Conservation (phyloP, 2,888 invertebrate genomes). For the Physocephala rufipes region DNA sequence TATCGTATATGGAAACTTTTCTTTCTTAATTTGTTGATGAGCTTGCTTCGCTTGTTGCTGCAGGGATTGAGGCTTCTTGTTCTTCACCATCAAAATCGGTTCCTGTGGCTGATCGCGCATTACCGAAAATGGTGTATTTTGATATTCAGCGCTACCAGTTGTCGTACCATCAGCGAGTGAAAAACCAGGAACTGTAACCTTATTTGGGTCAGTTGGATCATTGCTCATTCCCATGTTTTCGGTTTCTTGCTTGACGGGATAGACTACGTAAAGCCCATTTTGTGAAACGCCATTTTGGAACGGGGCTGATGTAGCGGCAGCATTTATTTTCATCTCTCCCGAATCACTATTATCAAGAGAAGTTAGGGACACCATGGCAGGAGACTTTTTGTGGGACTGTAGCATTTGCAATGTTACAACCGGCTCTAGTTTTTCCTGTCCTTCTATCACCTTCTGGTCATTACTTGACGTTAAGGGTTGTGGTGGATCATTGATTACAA, state of each 20-base stretch:
- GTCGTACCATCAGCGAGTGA: slow-evolving; percentile 47
- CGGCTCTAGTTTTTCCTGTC: slow-evolving; percentile 65
- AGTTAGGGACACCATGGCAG: slow-evolving; percentile 52
- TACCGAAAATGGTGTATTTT: slow-evolving; percentile 65
- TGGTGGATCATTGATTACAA: slow-evolving; percentile 65
- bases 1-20: slow-evolving; percentile 74
- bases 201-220: slow-evolving; percentile 44
- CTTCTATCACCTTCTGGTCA: slow-evolving; percentile 51
- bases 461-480: slow-evolving; percentile 59
- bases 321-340: slow-evolving; percentile 53
- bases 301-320: slow-evolving; percentile 30
- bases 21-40: slow-evolving; percentile 60
- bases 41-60: slow-evolving; percentile 50
- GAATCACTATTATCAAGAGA: slow-evolving; percentile 59
- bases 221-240: slow-evolving; percentile 31
- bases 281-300: slow-evolving; percentile 45
- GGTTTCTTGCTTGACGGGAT: slow-evolving; percentile 48
- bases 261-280: slow-evolving; percentile 55
- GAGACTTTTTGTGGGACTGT: slow-evolving; percentile 67
- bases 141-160: slow-evolving; percentile 59
- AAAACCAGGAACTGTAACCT: slow-evolving; percentile 45
- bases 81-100: slow-evolving; percentile 65
- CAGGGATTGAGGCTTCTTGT: slow-evolving; percentile 60
- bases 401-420: slow-evolving; percentile 77
- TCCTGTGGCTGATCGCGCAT: slow-evolving; percentile 65